Conservation (phyloP, 1,140 invertebrate genomes). For the Magallana angulata region DNA sequence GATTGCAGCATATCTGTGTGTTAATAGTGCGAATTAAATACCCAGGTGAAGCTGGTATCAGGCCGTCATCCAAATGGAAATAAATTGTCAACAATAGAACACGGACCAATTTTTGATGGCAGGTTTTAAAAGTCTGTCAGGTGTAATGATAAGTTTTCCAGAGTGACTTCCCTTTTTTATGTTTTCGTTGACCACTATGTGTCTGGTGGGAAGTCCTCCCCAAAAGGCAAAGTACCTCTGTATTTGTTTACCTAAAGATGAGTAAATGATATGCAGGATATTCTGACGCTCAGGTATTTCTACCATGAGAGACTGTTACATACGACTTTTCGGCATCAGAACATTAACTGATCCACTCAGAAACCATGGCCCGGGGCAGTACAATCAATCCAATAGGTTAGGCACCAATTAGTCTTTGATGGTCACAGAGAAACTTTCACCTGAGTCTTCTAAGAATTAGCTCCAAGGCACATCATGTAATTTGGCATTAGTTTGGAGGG, state of each 20-base stretch:
- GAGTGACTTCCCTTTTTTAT: conserved; percentile 19
- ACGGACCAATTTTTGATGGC: neutral
- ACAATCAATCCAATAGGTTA: conserved; percentile 35
- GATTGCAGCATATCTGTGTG: neutral
- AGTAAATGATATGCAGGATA: neutral
- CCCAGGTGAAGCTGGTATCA: neutral
- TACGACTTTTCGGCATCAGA: conserved; percentile 10
- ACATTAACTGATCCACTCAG: conserved; percentile 12
- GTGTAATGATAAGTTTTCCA: conserved; percentile 9
- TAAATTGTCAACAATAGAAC: too few relatives aligned
- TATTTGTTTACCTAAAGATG: neutral
- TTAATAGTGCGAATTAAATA: neutral
- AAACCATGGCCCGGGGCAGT: neutral
- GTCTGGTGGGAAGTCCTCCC: neutral
- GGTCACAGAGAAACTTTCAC: conserved; percentile 32
- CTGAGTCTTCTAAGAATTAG: conserved; percentile 32
- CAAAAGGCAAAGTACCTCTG: neutral
- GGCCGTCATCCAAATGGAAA: neutral
- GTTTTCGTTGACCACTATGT: neutral
- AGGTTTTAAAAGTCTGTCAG: neutral
- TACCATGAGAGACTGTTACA: neutral
- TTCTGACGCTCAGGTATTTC: conserved; percentile 8
- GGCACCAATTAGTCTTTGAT: conserved; percentile 35
- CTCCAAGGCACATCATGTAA: conserved; percentile 29
- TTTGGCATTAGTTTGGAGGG: conserved; percentile 32